A percentile compares a stretch with the other conserved stretches of the same genome.
Evolutionary conservation across 2,797 vertebrate genomes (phyloP).

Genomic region (Picus viridis): DNA sequence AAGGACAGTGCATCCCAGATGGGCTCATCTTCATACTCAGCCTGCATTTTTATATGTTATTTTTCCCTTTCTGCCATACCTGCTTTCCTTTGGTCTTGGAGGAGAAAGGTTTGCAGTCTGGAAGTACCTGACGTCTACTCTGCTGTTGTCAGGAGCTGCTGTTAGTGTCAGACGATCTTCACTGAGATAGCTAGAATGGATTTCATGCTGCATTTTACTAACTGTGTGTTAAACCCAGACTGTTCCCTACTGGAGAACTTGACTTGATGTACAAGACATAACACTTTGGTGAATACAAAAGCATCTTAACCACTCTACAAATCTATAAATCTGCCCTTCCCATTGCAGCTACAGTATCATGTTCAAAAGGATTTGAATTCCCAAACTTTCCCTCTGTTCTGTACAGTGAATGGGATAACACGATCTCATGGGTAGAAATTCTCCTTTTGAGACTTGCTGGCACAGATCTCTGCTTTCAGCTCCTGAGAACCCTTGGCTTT

Average conservation of each 20-base stretch:
- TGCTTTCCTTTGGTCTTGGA: not conserved
- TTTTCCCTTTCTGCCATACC: not conserved
- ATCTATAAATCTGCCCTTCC: slow-evolving; percentile 54
- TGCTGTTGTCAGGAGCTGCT: not conserved
- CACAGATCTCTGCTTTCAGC: slow-evolving; percentile 51
- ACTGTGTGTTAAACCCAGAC: not conserved
- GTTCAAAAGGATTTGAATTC: slow-evolving; percentile 63
- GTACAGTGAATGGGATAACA: slow-evolving; percentile 60
- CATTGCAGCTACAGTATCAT: slow-evolving; percentile 49
- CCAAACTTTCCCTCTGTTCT: slow-evolving; percentile 62
- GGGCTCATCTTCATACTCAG: not conserved
- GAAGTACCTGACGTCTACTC: not conserved
- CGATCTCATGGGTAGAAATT: slow-evolving; percentile 65
- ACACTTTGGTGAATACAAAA: not conserved
- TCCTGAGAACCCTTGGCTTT: slow-evolving; percentile 41
- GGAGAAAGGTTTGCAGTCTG: not conserved
- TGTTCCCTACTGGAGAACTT: not conserved
- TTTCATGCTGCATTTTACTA: slow-evolving; percentile 20
- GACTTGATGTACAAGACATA: not conserved
- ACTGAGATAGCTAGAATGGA: not conserved
- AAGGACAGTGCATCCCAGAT: not conserved
- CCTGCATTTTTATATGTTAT: not conserved
- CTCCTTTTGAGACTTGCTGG: slow-evolving; percentile 65
- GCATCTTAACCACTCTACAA: slow-evolving; percentile 32
- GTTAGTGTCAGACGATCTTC: not conserved